Base-by-base conservation (phyloP, 1,140 invertebrate genomes). In the Pissodes strobi region DNA sequence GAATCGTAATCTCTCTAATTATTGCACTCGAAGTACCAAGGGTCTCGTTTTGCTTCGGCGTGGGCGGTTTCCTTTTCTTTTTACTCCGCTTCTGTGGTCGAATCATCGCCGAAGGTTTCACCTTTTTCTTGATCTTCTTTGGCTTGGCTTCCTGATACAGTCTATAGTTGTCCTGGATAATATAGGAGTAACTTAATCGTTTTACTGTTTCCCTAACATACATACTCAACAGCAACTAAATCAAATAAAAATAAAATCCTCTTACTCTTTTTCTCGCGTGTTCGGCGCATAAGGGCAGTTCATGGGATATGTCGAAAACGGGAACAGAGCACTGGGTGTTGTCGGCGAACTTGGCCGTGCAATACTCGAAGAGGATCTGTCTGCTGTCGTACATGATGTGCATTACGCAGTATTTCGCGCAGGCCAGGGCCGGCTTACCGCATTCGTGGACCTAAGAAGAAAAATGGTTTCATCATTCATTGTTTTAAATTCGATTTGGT, bases 331-430 rank as follows among this genome's bases (percentile, higher is more conserved):
- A 97, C 76, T 93, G 90, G 18, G 90, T 89, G 66, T 94, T 93
- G 78, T 94, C 91, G 34, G 86, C 86, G 76, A 91, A 92, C 80
- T 88, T 93, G 49, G 92, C 93, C 56, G 92, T 93, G 79, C 94
- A 97, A 71, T 92, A 88, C 64, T 90, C 88, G 79, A 94, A 96
- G 41, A 96, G 80, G 66, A 91, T 84, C 78, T 97, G 94, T 69
- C 94, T 91, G 22, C 87, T 84, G 76, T 94, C 94, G 66, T 89
- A 84, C 80, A 93, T 92, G 60, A 96, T 92, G 79, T 97, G 94
- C 56, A 86, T 81, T 13, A 88, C 80, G 76, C 94, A 96, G 74
- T 94, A 90, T 18, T 90, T 86, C 0, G 89, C 87, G 73, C 90
- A 93, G 0, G 93, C 92, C 69, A 96, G 76, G n/a, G 88, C 88